phyloP scores from a whole-genome alignment of 2,113 vertebrate species.

The Dermatemys mawii region DNA sequence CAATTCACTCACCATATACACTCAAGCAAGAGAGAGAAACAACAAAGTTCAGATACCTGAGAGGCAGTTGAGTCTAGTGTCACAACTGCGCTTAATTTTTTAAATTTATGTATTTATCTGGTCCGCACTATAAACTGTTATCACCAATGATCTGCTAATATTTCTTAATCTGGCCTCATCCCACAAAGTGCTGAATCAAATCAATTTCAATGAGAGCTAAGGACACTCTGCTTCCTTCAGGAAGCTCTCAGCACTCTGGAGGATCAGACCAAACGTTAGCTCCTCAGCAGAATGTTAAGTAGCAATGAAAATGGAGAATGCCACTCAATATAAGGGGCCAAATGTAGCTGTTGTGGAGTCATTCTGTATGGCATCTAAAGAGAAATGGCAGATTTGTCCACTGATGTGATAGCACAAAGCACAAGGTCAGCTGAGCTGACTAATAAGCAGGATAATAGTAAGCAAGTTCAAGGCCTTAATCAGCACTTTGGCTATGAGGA shows the following conservation, averaged over 20 bases:
- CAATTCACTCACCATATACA: neutral
- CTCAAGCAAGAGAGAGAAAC: neutral
- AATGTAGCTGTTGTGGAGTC: accelerated
- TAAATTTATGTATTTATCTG: neutral
- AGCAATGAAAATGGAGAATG: accelerated
- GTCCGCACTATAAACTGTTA: neutral
- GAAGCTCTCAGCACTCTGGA: neutral
- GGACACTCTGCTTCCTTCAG: neutral
- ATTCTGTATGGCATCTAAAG: accelerated
- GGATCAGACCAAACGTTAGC: neutral
- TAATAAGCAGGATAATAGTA: neutral
- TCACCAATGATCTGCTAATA: neutral
- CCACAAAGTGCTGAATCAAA: constrained; percentile 21
- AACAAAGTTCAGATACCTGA: neutral
- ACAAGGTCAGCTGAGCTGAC: neutral
- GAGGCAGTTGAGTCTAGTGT: neutral
- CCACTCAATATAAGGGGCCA: accelerated
- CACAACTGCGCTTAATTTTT: neutral
- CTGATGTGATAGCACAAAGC: neutral
- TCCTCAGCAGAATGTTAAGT: accelerated
- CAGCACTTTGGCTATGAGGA: constrained; percentile 9
- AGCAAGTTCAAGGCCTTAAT: neutral
- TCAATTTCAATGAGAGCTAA: accelerated
- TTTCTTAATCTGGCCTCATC: constrained; percentile 29
- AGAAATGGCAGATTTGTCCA: neutral